A percentile compares a stretch with the other conserved stretches of the same genome.
Evolutionary conservation across 2,888 invertebrate genomes (phyloP).

Genomic region (Metallyticus violacea): DNA sequence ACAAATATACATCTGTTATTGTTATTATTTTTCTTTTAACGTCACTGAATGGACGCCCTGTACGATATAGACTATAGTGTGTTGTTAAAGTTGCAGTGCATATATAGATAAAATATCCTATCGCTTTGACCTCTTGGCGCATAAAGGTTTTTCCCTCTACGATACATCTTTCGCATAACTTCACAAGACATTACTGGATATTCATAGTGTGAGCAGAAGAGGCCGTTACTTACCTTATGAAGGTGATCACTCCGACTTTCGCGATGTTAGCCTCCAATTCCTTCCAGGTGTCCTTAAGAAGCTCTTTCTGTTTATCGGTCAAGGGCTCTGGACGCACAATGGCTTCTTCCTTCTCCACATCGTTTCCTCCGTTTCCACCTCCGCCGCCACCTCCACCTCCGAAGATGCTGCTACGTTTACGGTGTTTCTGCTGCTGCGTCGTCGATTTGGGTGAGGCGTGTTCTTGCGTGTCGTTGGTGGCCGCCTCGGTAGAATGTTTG

Average conservation of each 20-base stretch:
- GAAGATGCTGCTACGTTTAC: not conserved
- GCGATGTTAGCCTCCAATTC: constrained; percentile 46
- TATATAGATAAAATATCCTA: too few relatives aligned
- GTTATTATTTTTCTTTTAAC: too few relatives aligned
- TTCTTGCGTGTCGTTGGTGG: not conserved
- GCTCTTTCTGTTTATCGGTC: constrained; percentile 43
- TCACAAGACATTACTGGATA: too few relatives aligned
- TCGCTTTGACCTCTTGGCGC: too few relatives aligned
- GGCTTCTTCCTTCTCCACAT: constrained; percentile 19
- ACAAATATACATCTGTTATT: too few relatives aligned
- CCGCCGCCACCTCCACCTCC: not conserved
- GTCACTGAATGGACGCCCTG: too few relatives aligned
- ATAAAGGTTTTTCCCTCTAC: too few relatives aligned
- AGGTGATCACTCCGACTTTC: constrained; percentile 48
- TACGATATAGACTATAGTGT: too few relatives aligned
- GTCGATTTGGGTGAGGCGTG: not conserved
- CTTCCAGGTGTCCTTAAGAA: constrained; percentile 46
- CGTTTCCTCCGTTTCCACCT: not conserved
- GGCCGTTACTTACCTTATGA: constrained; percentile 47
- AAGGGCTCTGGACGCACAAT: constrained; percentile 37
- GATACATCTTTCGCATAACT: too few relatives aligned
- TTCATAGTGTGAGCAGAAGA: too few relatives aligned
- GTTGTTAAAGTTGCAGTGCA: too few relatives aligned
- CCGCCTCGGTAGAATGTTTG: not conserved
- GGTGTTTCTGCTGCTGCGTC: not conserved